phyloP scores from a whole-genome alignment of 2,113 vertebrate genomes.

The Aix galericulata region DNA sequence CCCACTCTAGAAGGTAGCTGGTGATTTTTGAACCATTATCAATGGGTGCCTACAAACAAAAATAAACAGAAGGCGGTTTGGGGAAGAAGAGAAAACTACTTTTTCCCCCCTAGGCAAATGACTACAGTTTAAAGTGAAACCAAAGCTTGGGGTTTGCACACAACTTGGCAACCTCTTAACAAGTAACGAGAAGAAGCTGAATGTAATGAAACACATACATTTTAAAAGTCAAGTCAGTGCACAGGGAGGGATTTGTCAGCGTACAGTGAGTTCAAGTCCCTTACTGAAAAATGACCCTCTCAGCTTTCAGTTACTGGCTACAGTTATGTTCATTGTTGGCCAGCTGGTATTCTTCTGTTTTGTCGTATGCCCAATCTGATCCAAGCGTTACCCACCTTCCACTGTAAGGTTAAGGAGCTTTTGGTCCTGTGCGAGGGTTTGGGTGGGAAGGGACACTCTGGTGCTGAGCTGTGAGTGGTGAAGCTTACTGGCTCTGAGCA shows the following conservation, averaged over 20 bases:
- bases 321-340: background rate
- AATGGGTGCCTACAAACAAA: conserved; percentile 83
- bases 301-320: background rate
- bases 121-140: background rate
- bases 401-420: conserved; percentile 92
- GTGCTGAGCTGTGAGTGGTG: conserved; percentile 91
- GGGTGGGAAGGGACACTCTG: conserved; percentile 89
- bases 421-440: conserved; percentile 92
- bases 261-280: conserved; percentile 5
- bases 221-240: conserved; percentile 12
- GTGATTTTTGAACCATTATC: conserved; percentile 99
- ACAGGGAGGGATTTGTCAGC: background rate
- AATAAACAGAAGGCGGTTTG: conserved; percentile 12
- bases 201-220: conserved; percentile 33
- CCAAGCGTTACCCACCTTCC: conserved; percentile 86
- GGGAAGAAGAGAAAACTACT: background rate
- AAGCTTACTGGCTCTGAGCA: conserved; percentile 91
- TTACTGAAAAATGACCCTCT: background rate
- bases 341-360: background rate
- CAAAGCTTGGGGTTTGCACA: background rate
- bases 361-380: background rate
- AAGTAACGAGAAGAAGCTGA: background rate
- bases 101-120: background rate
- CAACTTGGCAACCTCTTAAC: conserved; percentile 5
- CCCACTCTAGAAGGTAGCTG: conserved; percentile 97